These are phyloP conservation scores for Cataglyphis livida DNA, from an alignment of 2,888 invertebrate genomes.

Conservation along the genomic window DNA sequence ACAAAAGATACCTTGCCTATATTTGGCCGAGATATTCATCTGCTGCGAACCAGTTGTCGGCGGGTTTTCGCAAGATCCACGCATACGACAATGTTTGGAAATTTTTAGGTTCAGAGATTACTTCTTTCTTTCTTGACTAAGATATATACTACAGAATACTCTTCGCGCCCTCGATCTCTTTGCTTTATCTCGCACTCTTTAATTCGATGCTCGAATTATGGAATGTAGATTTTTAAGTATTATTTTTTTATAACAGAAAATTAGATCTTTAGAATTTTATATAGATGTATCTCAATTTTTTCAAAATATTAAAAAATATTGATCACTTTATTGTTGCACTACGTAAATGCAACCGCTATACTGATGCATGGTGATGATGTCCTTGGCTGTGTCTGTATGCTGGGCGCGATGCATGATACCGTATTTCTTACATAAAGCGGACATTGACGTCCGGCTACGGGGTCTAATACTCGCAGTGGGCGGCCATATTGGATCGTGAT, in stretches of 20 bases:
- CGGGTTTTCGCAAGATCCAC: background rate
- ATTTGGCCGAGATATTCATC: slow-evolving; percentile 42
- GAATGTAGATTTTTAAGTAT: background rate
- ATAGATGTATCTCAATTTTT: background rate
- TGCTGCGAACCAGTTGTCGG: slow-evolving; percentile 24
- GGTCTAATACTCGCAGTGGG: slow-evolving; percentile 82
- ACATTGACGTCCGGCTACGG: slow-evolving; percentile 74
- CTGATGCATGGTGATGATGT: slow-evolving; percentile 53
- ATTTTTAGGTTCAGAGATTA: background rate
- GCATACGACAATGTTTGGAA: background rate
- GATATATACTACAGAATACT: too few species aligned
- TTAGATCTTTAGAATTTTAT: background rate
- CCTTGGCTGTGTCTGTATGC: slow-evolving; percentile 59
- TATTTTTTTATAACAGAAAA: background rate
- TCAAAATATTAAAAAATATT: background rate
- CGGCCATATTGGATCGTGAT: slow-evolving; percentile 86
- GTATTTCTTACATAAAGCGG: slow-evolving; percentile 78
- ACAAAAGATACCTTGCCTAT: slow-evolving; percentile 45
- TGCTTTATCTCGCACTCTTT: background rate
- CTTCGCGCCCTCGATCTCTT: background rate
- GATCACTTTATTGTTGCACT: background rate
- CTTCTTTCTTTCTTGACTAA: background rate
- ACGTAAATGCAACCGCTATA: background rate
- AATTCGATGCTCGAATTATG: background rate
- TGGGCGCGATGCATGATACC: slow-evolving; percentile 66